Evolutionary conservation across 2,113 vertebrate genomes (phyloP).

Genomic region (Heteronetta atricapilla): DNA sequence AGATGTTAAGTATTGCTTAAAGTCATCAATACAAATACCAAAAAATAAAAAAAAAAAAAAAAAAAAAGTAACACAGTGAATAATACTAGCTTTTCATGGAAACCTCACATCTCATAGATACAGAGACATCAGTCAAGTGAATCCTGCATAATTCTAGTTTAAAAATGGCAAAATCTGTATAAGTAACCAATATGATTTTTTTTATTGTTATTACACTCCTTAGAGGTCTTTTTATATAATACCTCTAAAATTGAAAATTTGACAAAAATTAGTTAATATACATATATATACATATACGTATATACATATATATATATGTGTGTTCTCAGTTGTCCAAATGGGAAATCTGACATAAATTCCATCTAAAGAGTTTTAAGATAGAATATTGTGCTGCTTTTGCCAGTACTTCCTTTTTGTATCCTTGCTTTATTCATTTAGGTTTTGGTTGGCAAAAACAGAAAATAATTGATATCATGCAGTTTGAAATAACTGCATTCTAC

Average conservation of each 20-base stretch:
- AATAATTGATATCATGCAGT: rapidly evolving
- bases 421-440: background rate
- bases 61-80: rapidly evolving
- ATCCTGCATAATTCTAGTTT: background rate
- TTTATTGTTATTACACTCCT: background rate
- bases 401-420: background rate
- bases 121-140: background rate
- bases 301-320: no score
- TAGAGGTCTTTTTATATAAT: background rate
- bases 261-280: background rate
- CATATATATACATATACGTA: background rate
- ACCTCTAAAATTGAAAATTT: rapidly evolving
- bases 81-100: background rate
- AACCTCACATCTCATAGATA: background rate
- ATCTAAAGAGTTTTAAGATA: background rate
- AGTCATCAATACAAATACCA: background rate
- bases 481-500: background rate
- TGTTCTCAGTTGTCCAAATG: background rate
- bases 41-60: background rate
- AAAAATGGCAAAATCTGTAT: background rate
- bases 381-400: background rate
- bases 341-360: background rate
- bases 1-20: background rate
- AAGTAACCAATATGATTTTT: background rate
- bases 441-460: background rate